Evolutionary conservation across 2,113 vertebrate genomes (phyloP), one percentile per base, ranked within the genome.

Genomic region (Podiceps cristatus): DNA sequence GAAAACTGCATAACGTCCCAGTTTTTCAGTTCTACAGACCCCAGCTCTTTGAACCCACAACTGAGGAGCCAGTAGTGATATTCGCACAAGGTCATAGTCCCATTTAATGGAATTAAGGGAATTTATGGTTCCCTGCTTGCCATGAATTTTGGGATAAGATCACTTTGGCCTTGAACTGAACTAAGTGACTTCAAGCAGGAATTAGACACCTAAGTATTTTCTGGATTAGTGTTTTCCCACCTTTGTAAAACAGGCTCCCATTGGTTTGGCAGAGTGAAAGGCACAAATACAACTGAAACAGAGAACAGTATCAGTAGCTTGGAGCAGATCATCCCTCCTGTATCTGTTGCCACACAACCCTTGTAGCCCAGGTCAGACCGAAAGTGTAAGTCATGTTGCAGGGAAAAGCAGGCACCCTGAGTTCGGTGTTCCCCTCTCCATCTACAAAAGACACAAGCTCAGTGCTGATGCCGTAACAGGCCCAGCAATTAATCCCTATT

Each of bases 381-480:
- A n/a, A 82, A 76, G 31, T 47, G 87, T 63, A 37, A 55, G 8
- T n/a, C 13, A 5, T 1, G 1, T 40, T 28, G 33, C 20, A 60
- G 31, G 23, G 19, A 63, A 95, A 84, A 93, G 27, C 7, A 85
- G 18, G 31, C 40, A 62, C 17, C 4, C 69, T 23, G 31, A 69
- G 40, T 45, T 71, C 0, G 0, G 6, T n/a, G 29, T 42, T 76
- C 35, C 35, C 33, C 79, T 79, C 42, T 85, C 62, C 14, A 29
- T 9, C 15, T 14, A 49, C 42, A 40, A 9, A 6, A 23, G 58
- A 23, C 27, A 50, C 37, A 66, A 18, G 7, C 17, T 35, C 45
- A 25, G 50, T 0, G 0, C 55, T 68, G 47, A 81, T 0, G 1
- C 18, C 2, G 0, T 27, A 44, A 71, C 0, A 56, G 45, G 50